Percentiles rank a stretch among this genome's conserved stretches.
Evolutionary conservation across 1,140 invertebrate genomes (phyloP).

Genomic region (Cydia splendana): DNA sequence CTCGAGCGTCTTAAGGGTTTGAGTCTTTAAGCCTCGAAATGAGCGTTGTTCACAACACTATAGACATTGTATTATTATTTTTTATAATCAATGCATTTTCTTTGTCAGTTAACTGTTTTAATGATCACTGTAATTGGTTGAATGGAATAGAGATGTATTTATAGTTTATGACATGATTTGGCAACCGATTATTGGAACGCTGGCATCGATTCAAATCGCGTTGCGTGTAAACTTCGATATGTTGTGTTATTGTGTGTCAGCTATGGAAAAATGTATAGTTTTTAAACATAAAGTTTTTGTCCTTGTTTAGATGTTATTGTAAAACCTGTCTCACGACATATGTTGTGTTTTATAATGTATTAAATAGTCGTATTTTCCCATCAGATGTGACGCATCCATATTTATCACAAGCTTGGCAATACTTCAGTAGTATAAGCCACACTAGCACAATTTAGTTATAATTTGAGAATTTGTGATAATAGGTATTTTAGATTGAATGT

Average conservation of each 20-base stretch:
- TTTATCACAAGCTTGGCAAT: conserved; percentile 49
- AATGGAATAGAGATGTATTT: conserved; percentile 22
- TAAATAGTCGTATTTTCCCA: conserved; percentile 70
- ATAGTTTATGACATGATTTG: conserved; percentile 28
- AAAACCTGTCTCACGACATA: conserved; percentile 76
- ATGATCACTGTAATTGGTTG: conserved; percentile 3
- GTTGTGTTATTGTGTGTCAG: conserved; percentile 8
- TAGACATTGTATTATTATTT: conserved; percentile 16
- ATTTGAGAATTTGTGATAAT: conserved; percentile 75
- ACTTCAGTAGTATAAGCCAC: conserved; percentile 47
- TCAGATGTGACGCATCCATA: conserved; percentile 64
- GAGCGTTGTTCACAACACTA: too few species aligned
- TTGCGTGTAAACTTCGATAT: conserved; percentile 1
- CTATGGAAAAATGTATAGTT: conserved; percentile 13
- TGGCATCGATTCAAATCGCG: conserved; percentile 20
- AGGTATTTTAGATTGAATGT: conserved; percentile 60
- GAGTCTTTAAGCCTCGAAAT: too few species aligned
- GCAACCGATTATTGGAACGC: conserved; percentile 13
- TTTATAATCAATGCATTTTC: conserved; percentile 22
- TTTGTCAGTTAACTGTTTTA: conserved; percentile 17
- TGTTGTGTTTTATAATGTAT: conserved; percentile 67
- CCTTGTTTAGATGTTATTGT: conserved; percentile 45
- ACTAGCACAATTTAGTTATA: conserved; percentile 71
- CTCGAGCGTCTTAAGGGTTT: too few species aligned
- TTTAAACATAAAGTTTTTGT: not conserved